Conservation (phyloP, 2,888 invertebrate species). For the Eurois occulta region DNA sequence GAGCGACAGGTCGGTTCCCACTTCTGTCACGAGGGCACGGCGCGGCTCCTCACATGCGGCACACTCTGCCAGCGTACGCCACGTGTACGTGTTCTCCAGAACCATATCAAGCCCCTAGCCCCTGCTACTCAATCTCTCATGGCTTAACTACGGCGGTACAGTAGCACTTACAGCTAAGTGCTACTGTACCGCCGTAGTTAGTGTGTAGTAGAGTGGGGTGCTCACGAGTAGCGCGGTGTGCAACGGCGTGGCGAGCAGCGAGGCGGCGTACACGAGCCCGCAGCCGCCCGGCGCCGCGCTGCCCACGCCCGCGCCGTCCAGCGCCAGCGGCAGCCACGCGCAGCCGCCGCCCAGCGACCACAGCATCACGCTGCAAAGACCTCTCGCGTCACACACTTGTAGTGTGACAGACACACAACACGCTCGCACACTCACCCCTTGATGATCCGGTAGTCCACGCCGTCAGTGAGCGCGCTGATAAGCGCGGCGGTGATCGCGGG, state of each 20-base stretch:
- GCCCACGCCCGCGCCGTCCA: constrained; percentile 69
- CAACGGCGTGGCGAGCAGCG: constrained; percentile 95
- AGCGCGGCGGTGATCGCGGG: constrained; percentile 69
- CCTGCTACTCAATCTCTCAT: not conserved
- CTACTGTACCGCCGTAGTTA: no score
- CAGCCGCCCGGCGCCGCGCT: constrained; percentile 27
- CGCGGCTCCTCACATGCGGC: no score
- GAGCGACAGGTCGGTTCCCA: not conserved
- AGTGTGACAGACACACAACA: not conserved
- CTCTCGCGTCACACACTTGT: not conserved
- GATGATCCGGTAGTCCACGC: constrained; percentile 67
- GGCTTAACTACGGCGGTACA: not conserved
- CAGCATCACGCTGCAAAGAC: constrained; percentile 74
- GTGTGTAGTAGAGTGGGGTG: constrained; percentile 84
- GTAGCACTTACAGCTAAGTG: not conserved
- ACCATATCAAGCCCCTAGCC: not conserved
- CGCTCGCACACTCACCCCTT: constrained; percentile 69
- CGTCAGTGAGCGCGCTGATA: constrained; percentile 56
- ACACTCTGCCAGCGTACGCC: no score
- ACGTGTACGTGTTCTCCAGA: no score
- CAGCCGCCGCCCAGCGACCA: constrained; percentile 80
- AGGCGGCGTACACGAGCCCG: constrained; percentile 77
- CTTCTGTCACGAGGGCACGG: not conserved
- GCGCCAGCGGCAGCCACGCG: constrained; percentile 81
- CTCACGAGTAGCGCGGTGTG: constrained; percentile 93